Percentiles rank a stretch among this genome's conserved stretches.
phyloP scores from a whole-genome alignment of 2,797 vertebrate genomes.

The Callimico goeldii region DNA sequence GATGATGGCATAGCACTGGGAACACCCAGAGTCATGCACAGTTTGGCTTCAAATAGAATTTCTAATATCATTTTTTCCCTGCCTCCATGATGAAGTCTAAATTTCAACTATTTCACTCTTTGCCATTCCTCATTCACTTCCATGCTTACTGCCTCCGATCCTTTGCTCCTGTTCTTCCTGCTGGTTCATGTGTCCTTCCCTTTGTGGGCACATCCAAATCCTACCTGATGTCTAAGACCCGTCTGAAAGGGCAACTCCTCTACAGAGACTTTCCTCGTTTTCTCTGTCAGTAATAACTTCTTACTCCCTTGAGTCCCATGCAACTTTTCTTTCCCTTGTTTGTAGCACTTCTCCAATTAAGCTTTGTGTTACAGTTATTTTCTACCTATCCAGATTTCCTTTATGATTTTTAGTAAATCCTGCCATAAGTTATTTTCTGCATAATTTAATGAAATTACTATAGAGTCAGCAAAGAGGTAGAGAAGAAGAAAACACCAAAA shows the following conservation, averaged over 20 bases:
- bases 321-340: not conserved
- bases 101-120: not conserved
- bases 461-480: conserved; percentile 9
- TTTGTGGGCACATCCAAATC: not conserved
- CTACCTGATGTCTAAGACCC: not conserved
- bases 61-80: not conserved
- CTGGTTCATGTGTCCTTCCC: not conserved
- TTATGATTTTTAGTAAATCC: not conserved
- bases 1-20: too few species aligned
- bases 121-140: not conserved
- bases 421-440: not conserved
- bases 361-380: not conserved
- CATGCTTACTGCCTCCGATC: not conserved
- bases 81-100: not conserved
- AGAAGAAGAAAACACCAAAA: not conserved
- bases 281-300: not conserved
- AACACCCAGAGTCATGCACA: not conserved
- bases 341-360: not conserved
- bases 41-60: not conserved
- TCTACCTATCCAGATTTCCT: not conserved
- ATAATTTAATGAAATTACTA: not conserved
- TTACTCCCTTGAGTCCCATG: not conserved
- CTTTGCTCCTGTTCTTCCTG: not conserved
- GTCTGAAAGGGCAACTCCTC: not conserved
- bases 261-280: not conserved